These are phyloP conservation scores for Antheraea mylitta DNA, from an alignment of 1,140 invertebrate species.

Conservation along the genomic window DNA sequence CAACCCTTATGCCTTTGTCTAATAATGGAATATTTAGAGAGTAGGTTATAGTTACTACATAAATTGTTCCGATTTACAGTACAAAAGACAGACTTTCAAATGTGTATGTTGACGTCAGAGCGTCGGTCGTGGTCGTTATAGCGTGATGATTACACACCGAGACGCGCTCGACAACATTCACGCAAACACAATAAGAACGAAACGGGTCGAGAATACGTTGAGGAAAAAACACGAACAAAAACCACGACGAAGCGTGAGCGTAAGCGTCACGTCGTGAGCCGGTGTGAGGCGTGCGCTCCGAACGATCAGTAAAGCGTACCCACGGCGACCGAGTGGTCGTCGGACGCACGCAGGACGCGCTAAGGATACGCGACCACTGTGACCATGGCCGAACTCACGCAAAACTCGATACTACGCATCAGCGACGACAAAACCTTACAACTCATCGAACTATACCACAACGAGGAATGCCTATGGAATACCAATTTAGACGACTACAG, in stretches of 20 bases:
- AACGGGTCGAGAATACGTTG: not conserved
- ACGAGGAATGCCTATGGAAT: slow-evolving; percentile 57
- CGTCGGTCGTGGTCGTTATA: not conserved
- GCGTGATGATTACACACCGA: not conserved
- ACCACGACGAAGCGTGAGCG: not conserved
- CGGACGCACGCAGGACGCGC: not conserved
- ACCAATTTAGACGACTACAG: slow-evolving; percentile 39
- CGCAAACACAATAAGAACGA: too few species aligned
- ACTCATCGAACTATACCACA: slow-evolving; percentile 46
- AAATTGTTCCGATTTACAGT: too few species aligned
- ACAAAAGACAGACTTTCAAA: too few species aligned
- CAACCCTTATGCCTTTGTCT: too few species aligned
- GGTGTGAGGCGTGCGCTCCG: not conserved
- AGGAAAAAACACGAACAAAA: not conserved
- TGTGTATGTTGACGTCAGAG: not conserved
- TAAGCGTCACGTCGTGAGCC: not conserved
- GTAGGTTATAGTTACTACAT: too few species aligned
- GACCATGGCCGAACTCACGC: slow-evolving; percentile 9
- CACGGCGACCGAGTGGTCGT: not conserved
- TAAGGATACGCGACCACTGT: not conserved
- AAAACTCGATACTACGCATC: slow-evolving; percentile 29
- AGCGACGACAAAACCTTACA: slow-evolving; percentile 43
- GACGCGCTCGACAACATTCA: too few species aligned
- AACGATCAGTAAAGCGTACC: slow-evolving; percentile 4
- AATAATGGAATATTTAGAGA: too few species aligned